Conservation (phyloP, 2,797 vertebrate species). For the Clamator glandarius region DNA sequence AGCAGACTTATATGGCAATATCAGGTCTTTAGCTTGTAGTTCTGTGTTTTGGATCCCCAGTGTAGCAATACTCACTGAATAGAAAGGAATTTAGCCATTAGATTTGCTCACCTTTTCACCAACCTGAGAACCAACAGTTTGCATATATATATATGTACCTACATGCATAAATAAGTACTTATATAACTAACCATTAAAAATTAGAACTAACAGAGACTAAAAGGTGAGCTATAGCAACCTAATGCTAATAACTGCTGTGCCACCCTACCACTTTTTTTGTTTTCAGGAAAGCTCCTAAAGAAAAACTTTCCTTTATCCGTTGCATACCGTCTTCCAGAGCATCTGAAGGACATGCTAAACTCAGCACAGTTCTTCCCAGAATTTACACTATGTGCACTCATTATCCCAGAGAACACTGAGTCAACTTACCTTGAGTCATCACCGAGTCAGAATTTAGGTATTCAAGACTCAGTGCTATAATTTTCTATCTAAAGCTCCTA, state of each 20-base stretch:
- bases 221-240: neutral
- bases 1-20: neutral
- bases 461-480: neutral
- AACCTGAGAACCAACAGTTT: neutral
- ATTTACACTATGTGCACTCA: slow-evolving; percentile 1
- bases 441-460: slow-evolving; percentile 30
- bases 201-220: neutral
- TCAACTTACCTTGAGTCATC: slow-evolving; percentile 55
- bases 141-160: neutral
- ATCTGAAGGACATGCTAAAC: slow-evolving; percentile 57
- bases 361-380: slow-evolving; percentile 46
- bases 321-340: neutral
- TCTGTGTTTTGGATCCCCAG: neutral
- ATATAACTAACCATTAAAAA: neutral
- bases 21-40: neutral
- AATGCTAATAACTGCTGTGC: neutral
- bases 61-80: neutral
- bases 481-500: neutral
- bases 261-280: neutral
- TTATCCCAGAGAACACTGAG: slow-evolving; percentile 27
- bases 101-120: neutral
- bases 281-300: neutral
- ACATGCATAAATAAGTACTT: neutral
- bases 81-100: neutral
- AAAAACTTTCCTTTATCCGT: neutral